Base-by-base conservation (phyloP, 1,140 invertebrate genomes). In the Sycophila sp. region DNA sequence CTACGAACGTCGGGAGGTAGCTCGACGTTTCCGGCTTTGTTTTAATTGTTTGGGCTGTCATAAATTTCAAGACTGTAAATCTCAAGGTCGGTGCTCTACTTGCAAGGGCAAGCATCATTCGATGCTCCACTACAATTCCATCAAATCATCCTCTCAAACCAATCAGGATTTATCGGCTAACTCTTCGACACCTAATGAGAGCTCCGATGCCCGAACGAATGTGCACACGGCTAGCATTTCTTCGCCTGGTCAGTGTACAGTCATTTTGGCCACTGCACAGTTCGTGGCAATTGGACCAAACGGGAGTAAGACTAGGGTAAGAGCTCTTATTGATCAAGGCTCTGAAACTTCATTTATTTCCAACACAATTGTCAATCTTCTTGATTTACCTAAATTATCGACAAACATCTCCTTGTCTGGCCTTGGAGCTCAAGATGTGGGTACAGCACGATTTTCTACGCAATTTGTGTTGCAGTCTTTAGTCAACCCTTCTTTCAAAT, bases 31-130 rank as follows among this genome's bases (percentile, higher is more conserved):
- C 19, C 40, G 49, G 15, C 19, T 66, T 1, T 66, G 70, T 28
- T 72, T 72, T 45, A 72, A 66, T 64, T 72, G 71, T 19, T 28
- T 70, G 28, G 47, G 47, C 7, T 5, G 3, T 4, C 68, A 70
- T 47, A 19, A 19, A 24, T 10, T 17, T 32, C 13, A 28, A 1
- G 42, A 45, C 4, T 72, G 70, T 26, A 13, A n/a, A 17, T 65
- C 70, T 2, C 4, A 15, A 10, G 40, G 40, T n/a, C 19, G 70
- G 22, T 72, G 70, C 58, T 4, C 4, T 4, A 30, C 13, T 36
- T 59, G 56, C 26, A 8, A n/a, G 17, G 30, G 34, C 28, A 59
- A 64, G 17, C 62, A 64, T 15, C 62, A 64, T 36, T 51, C 42
- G 13, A 19, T 64, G 22, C 28, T 64, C 6, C 62, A 64, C 24